Evolutionary conservation across 2,888 invertebrate genomes (phyloP).

Genomic region (Camponotus fellah): DNA sequence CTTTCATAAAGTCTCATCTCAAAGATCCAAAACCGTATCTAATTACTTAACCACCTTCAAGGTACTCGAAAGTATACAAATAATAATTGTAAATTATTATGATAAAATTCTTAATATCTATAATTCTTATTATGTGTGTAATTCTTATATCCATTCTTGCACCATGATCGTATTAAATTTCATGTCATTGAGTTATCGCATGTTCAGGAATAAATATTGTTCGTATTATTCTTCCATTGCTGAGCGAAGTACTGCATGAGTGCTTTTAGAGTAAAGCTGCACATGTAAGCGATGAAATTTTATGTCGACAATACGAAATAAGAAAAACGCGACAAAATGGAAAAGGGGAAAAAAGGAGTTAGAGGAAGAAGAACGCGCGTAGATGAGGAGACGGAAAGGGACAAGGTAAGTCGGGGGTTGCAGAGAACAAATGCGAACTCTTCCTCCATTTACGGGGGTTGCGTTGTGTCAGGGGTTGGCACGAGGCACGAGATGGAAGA

Average conservation of each 20-base stretch:
- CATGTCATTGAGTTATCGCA: constrained; percentile 46
- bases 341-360: constrained; percentile 32
- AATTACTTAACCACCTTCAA: neutral
- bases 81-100: constrained; percentile 29
- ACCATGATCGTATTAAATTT: neutral
- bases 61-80: constrained; percentile 22
- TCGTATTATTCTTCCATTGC: constrained; percentile 5
- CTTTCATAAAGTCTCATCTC: neutral
- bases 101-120: too few relatives aligned
- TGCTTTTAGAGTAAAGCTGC: constrained; percentile 63
- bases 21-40: neutral
- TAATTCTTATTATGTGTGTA: too few relatives aligned
- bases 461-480: constrained; percentile 67
- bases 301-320: constrained; percentile 70
- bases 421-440: constrained; percentile 73
- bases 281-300: constrained; percentile 69
- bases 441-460: constrained; percentile 74
- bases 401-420: constrained; percentile 30
- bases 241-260: constrained; percentile 41
- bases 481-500: constrained; percentile 75
- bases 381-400: constrained; percentile 43
- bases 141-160: too few relatives aligned
- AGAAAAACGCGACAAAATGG: constrained; percentile 56
- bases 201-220: constrained; percentile 23
- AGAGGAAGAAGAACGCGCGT: constrained; percentile 36